A percentile compares a stretch with the other conserved stretches of the same genome.
These are phyloP conservation scores for Jaculus jaculus DNA, from an alignment of 2,113 vertebrate species.

Conservation along the genomic window DNA sequence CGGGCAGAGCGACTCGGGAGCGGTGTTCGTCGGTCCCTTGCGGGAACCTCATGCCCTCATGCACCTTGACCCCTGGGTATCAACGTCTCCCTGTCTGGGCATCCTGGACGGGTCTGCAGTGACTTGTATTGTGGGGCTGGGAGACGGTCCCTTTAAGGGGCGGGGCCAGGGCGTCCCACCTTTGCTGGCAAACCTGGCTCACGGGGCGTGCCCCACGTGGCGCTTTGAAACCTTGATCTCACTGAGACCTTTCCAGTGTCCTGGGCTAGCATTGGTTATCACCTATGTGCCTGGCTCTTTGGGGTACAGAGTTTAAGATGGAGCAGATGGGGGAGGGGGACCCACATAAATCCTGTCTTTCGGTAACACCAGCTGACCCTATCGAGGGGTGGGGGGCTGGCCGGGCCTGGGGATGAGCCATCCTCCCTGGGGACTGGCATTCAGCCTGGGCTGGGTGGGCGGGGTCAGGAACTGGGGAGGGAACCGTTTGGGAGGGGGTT, in stretches of 20 bases:
- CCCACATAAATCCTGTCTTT: not conserved
- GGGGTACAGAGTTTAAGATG: not conserved
- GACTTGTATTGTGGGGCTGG: not conserved
- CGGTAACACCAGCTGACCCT: not conserved
- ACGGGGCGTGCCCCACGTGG: not conserved
- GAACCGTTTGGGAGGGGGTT: not conserved
- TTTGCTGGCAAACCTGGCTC: not conserved
- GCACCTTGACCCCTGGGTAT: not conserved
- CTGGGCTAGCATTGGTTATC: not conserved
- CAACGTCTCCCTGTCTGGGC: not conserved
- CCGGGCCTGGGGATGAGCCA: not conserved
- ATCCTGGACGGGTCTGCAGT: not conserved
- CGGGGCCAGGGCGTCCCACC: not conserved
- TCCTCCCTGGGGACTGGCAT: not conserved
- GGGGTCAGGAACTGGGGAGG: not conserved
- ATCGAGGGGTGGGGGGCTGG: not conserved
- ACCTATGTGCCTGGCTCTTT: not conserved
- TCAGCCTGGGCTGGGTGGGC: not conserved
- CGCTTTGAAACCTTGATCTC: not conserved
- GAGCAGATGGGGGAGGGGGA: not conserved
- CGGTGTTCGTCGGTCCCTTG: not conserved
- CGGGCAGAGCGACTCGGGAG: no score
- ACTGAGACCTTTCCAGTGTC: not conserved
- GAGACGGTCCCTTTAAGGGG: conserved; percentile 62
- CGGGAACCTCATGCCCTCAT: not conserved